Evolutionary conservation across 2,888 invertebrate genomes (phyloP).

Genomic region (Malthinus flaveolus): DNA sequence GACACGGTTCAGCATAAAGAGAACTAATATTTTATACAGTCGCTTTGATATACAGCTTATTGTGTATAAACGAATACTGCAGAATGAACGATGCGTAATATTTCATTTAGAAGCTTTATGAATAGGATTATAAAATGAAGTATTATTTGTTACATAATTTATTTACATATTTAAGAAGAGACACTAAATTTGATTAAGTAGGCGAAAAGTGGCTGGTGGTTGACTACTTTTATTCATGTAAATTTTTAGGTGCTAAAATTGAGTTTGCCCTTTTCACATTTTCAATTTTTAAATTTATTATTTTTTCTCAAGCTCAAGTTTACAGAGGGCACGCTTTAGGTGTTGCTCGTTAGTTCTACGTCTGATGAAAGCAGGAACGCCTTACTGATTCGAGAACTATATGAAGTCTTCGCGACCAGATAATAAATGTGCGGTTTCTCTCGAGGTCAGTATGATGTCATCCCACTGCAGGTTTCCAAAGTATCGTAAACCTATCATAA

Average conservation of each 20-base stretch:
- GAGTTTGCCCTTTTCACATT: too few species aligned
- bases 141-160: constrained; percentile 28
- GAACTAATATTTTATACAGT: constrained; percentile 54
- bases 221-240: constrained; percentile 4
- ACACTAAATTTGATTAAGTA: constrained; percentile 10
- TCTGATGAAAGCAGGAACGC: too few species aligned
- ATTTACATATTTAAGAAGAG: constrained; percentile 16
- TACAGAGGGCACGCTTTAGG: too few species aligned
- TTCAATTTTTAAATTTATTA: too few species aligned
- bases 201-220: background rate
- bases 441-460: too few species aligned
- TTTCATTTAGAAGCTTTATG: constrained; percentile 26
- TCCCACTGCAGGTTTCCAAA: too few species aligned
- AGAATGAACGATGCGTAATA: constrained; percentile 30
- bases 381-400: too few species aligned
- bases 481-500: too few species aligned
- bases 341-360: too few species aligned
- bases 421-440: too few species aligned
- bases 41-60: constrained; percentile 36
- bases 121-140: constrained; percentile 29
- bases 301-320: too few species aligned
- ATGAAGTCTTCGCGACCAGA: too few species aligned
- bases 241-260: background rate
- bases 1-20: constrained; percentile 54
- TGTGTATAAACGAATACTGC: constrained; percentile 31